A percentile compares a stretch with the other conserved stretches of the same genome.
Conservation (phyloP, 2,113 vertebrate species). For the Aptenodytes patagonicus region DNA sequence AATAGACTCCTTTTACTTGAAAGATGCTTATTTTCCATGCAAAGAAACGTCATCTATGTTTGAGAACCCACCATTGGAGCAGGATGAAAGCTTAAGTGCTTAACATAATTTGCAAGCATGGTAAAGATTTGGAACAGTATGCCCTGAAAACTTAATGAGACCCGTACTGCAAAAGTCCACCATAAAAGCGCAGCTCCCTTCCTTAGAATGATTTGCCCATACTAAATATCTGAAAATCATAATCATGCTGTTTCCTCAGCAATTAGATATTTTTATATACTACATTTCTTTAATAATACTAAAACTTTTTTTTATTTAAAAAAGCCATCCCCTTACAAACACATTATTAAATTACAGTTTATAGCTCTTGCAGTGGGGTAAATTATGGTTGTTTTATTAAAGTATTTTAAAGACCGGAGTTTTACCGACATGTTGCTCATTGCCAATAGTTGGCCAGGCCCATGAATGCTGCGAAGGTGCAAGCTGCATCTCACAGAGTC, state of each 20-base stretch:
- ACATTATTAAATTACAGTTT: constrained; percentile 58
- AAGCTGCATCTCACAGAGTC: not conserved
- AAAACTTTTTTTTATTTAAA: not conserved
- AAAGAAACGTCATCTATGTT: not conserved
- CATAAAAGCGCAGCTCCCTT: not conserved
- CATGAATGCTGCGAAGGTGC: not conserved
- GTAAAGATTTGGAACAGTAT: constrained; percentile 1
- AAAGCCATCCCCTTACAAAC: constrained; percentile 10
- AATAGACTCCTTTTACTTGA: not conserved
- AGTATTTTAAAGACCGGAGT: constrained; percentile 3
- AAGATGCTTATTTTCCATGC: not conserved
- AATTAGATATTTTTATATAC: constrained; percentile 47
- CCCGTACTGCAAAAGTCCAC: not conserved
- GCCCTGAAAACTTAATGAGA: constrained; percentile 19
- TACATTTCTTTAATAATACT: constrained; percentile 48
- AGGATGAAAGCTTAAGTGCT: not conserved
- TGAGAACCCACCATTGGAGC: not conserved
- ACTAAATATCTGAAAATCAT: constrained; percentile 27
- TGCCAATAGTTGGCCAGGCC: not conserved
- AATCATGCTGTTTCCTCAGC: constrained; percentile 33
- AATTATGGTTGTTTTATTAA: constrained; percentile 41
- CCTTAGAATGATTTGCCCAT: not conserved
- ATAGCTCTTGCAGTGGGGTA: constrained; percentile 42
- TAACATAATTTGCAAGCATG: not conserved
- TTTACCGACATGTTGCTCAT: not conserved